Percentiles rank a stretch among this genome's conserved stretches.
Evolutionary conservation across 2,888 invertebrate species (phyloP).

Genomic region (Panopea generosa): DNA sequence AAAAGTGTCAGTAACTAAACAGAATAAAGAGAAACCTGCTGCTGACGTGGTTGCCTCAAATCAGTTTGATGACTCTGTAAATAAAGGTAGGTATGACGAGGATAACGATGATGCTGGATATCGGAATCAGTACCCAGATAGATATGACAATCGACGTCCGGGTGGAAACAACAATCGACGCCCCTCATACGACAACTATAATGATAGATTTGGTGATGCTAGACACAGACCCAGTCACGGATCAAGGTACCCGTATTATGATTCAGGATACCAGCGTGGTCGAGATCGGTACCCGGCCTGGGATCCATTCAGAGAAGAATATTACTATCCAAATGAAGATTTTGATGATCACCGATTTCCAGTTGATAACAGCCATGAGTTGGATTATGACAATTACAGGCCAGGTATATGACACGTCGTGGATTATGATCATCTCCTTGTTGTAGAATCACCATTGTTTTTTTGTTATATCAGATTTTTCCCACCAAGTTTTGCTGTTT

Average conservation of each 20-base stretch:
- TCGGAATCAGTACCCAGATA: constrained; percentile 17
- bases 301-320: constrained; percentile 56
- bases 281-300: constrained; percentile 56
- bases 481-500: too few species aligned
- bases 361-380: constrained; percentile 24
- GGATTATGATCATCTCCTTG: neutral
- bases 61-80: neutral
- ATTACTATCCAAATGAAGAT: constrained; percentile 54
- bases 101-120: constrained; percentile 8
- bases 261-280: constrained; percentile 37
- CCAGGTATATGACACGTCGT: constrained; percentile 32
- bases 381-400: constrained; percentile 30
- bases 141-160: constrained; percentile 28
- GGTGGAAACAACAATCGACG: constrained; percentile 22
- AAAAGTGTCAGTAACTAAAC: neutral
- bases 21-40: neutral
- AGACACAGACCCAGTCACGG: constrained; percentile 46
- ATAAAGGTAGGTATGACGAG: constrained; percentile 11
- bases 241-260: constrained; percentile 60
- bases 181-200: constrained; percentile 42
- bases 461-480: too few species aligned
- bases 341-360: neutral
- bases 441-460: neutral
- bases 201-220: constrained; percentile 25
- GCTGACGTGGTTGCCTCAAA: neutral